Evolutionary conservation across 2,797 vertebrate species (phyloP).

Genomic region (Pangasius djambal): DNA sequence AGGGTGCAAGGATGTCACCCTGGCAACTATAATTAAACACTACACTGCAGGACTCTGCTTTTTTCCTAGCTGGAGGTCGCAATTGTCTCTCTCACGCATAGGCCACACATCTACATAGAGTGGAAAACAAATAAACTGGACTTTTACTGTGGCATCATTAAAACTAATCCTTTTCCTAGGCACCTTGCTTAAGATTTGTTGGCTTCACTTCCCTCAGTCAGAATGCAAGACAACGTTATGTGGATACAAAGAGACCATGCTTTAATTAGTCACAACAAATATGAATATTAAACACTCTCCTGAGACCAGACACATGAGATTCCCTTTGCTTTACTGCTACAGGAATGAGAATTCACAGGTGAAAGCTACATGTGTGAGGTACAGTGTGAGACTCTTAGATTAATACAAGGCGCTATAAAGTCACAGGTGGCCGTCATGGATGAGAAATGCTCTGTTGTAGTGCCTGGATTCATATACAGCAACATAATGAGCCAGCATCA

Average conservation of each 20-base stretch:
- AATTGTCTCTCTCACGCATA: conserved; percentile 8
- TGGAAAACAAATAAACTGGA: conserved; percentile 25
- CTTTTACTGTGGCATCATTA: conserved; percentile 24
- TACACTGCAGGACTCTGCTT: not conserved
- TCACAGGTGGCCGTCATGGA: conserved; percentile 43
- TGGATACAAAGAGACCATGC: not conserved
- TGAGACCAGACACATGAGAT: not conserved
- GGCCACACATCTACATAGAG: not conserved
- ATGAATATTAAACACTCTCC: conserved; percentile 32
- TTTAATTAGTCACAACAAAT: conserved; percentile 52
- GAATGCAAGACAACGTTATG: conserved; percentile 20
- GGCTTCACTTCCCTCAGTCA: conserved; percentile 10
- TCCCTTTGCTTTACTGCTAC: conserved; percentile 16
- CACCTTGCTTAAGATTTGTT: conserved; percentile 51
- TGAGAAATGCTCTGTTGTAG: conserved; percentile 14
- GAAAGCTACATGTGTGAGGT: conserved; percentile 6
- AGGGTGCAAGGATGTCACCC: conserved; percentile 1
- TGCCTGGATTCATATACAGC: conserved; percentile 1
- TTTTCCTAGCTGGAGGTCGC: conserved; percentile 22
- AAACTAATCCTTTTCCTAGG: conserved; percentile 27
- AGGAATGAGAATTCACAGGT: conserved; percentile 32
- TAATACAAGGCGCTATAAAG: conserved; percentile 30
- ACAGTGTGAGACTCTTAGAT: conserved; percentile 7
- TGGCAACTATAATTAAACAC: conserved; percentile 17
- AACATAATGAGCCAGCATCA: conserved; percentile 15